These are phyloP conservation scores for Microtus ochrogaster DNA, from an alignment of 2,113 vertebrate species.

Conservation along the genomic window DNA sequence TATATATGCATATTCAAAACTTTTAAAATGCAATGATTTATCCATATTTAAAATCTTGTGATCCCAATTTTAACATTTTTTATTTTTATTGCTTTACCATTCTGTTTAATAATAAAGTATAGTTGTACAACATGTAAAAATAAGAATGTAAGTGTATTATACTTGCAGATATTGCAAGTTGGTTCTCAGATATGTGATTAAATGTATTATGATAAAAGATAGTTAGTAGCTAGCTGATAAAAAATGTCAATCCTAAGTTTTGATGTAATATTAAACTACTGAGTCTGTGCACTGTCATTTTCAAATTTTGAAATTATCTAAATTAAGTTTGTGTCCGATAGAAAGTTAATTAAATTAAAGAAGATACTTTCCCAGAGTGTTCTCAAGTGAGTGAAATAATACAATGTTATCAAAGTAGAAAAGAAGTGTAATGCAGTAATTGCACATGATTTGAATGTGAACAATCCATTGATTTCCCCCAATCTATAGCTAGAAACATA, in stretches of 20 bases:
- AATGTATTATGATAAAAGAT: not conserved
- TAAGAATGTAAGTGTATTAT: not conserved
- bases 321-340: not conserved
- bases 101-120: not conserved
- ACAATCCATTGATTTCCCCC: not conserved
- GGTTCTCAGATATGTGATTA: not conserved
- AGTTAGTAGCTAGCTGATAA: not conserved
- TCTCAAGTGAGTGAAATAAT: not conserved
- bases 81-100: not conserved
- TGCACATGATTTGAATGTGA: not conserved
- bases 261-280: constrained; percentile 1
- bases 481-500: not conserved
- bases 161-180: not conserved
- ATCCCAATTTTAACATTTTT: not conserved
- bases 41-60: not conserved
- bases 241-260: not conserved
- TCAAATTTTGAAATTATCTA: not conserved
- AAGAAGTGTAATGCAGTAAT: not conserved
- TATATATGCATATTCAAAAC: too few relatives aligned
- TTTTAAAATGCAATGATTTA: not conserved
- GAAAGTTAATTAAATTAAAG: not conserved
- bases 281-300: constrained; percentile 9
- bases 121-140: not conserved
- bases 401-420: not conserved
- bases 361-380: not conserved